These are phyloP conservation scores for Sebastes matsubarae DNA, from an alignment of 2,797 vertebrate genomes.

Conservation along the genomic window DNA sequence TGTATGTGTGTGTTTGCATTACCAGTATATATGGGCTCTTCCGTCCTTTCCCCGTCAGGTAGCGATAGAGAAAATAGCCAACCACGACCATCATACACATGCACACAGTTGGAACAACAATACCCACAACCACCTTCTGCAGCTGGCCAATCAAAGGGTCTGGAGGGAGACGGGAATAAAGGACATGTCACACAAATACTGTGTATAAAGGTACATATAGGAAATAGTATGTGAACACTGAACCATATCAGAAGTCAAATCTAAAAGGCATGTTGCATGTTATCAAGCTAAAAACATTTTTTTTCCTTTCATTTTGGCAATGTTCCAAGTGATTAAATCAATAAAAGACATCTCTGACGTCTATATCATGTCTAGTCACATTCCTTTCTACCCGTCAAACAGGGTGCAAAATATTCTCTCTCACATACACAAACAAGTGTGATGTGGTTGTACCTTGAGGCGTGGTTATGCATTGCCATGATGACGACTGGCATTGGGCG, in stretches of 20 bases:
- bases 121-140: constrained; percentile 47
- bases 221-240: not conserved
- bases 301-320: not conserved
- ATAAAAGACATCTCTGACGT: not conserved
- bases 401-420: not conserved
- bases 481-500: constrained; percentile 40
- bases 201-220: not conserved
- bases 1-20: constrained; percentile 25
- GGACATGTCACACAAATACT: not conserved
- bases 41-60: constrained; percentile 62
- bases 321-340: not conserved
- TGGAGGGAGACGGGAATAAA: constrained; percentile 22
- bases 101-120: constrained; percentile 60
- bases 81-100: constrained; percentile 47
- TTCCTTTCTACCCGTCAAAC: constrained; percentile 34
- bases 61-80: constrained; percentile 59
- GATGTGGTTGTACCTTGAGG: constrained; percentile 55
- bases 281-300: not conserved
- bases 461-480: constrained; percentile 64
- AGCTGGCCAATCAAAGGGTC: constrained; percentile 65
- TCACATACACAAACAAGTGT: not conserved
- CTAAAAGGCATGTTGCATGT: not conserved
- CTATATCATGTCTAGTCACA: constrained; percentile 7
- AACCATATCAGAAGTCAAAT: not conserved
- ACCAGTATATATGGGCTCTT: constrained; percentile 66